phyloP scores from a whole-genome alignment of 1,140 invertebrate species.

The Pteromalus puparum region DNA sequence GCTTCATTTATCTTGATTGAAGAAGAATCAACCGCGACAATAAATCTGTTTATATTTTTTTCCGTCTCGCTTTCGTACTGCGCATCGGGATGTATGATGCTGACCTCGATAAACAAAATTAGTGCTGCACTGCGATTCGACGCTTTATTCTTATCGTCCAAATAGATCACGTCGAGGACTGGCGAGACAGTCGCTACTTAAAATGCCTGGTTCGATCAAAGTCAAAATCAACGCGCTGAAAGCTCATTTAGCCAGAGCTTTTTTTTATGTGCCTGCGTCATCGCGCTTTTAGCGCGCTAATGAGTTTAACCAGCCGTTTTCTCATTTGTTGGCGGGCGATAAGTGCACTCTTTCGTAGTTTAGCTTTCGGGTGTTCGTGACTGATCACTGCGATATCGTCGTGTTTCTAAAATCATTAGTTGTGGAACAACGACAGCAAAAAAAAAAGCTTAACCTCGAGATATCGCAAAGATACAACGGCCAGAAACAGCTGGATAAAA shows the following conservation, averaged over 20 bases:
- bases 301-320: background rate
- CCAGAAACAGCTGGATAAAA: background rate
- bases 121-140: background rate
- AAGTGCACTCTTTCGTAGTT: background rate
- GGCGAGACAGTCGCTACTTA: background rate
- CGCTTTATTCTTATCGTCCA: background rate
- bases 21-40: background rate
- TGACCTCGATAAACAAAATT: background rate
- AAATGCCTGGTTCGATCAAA: background rate
- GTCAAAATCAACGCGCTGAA: background rate
- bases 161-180: background rate
- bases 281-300: background rate
- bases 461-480: background rate
- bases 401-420: too few relatives aligned
- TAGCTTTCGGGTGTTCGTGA: too few relatives aligned
- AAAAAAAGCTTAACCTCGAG: background rate
- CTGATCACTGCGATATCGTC: too few relatives aligned
- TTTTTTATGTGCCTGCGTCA: background rate
- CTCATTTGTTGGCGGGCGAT: background rate
- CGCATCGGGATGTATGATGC: background rate
- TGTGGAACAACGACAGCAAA: background rate
- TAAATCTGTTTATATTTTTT: constrained; percentile 3
- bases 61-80: background rate
- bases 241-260: background rate
- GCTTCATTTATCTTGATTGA: constrained; percentile 22